Evolutionary conservation across 2,888 invertebrate species (phyloP), one percentile per base, ranked within the genome.

Genomic region (Cheilosia pagana): DNA sequence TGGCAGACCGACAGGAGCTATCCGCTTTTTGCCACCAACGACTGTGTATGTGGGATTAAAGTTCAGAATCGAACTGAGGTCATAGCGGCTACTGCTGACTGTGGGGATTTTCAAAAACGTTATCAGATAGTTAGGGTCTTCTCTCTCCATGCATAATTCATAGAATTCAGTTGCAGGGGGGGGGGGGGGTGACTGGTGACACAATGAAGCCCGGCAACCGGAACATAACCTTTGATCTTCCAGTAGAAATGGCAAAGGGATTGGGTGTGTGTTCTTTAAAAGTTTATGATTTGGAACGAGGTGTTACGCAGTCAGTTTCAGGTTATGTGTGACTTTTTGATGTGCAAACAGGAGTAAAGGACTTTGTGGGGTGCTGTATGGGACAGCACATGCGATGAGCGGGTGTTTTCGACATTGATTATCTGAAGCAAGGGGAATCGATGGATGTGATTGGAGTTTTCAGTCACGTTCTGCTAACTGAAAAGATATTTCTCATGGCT

Each of bases 181-280:
- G 0, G n/a, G n/a, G 52, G 19, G 23, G 14, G 52, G 28, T 10
- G 28, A 21, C 31, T 31, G 63, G 63, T 63, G 62, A 74, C 63
- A 63, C 48, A 3, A 57, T 63, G 39, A 74, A 53, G 16, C 74
- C 63, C 39, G 53, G 19, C 71, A 60, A 60, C 52, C 71, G 28
- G 16, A 52, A 52, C 23, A 21, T 74, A 55, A 74, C 74, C 63
- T 74, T 65, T 74, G 74, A 63, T 74, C 62, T 74, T 65, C 19
- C 39, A 25, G 41, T 35, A 31, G 55, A 74, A 31, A 28, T 21
- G 41, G 19, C 25, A 43, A 52, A 21, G 50, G 50, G n/a, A 19
- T 35, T 67, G 39, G 41, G 39, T 63, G 39, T 53, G 39, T 63
- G 63, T 23, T 67, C 41, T 68, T 68, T 45, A 57, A 57, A 48